phyloP scores from a whole-genome alignment of 2,888 invertebrate genomes.

The Ormyrus nitidulus region DNA sequence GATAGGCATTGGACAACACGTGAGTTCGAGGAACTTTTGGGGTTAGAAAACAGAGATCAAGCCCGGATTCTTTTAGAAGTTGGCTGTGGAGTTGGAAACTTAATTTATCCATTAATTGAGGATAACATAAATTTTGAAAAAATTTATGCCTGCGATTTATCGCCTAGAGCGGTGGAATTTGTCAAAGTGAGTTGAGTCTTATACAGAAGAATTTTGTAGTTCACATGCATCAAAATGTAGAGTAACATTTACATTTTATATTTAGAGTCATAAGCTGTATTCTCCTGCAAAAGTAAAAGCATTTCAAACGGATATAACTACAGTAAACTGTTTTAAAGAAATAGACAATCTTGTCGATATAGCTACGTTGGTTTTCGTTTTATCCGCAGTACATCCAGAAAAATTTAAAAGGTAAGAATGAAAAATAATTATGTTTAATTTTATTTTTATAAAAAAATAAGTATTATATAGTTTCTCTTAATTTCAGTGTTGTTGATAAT shows the following conservation, averaged over 20 bases:
- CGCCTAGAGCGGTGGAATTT: slow-evolving; percentile 91
- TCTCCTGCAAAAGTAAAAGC: slow-evolving; percentile 82
- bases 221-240: background rate
- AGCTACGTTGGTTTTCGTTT: slow-evolving; percentile 93
- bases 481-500: slow-evolving; percentile 75
- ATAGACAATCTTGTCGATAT: slow-evolving; percentile 84
- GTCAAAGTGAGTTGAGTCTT: slow-evolving; percentile 79
- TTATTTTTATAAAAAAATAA: background rate
- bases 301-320: slow-evolving; percentile 91
- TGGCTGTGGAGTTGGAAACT: slow-evolving; percentile 98
- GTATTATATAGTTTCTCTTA: no score
- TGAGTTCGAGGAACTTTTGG: slow-evolving; percentile 91
- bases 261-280: slow-evolving; percentile 78
- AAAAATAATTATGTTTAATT: background rate
- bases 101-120: slow-evolving; percentile 92
- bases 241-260: slow-evolving; percentile 33
- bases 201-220: background rate
- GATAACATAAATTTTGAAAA: slow-evolving; percentile 80
- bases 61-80: slow-evolving; percentile 83
- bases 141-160: slow-evolving; percentile 94
- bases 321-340: slow-evolving; percentile 78
- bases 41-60: slow-evolving; percentile 76
- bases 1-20: slow-evolving; percentile 97
- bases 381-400: slow-evolving; percentile 94
- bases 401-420: slow-evolving; percentile 80